Evolutionary conservation across 2,797 vertebrate species (phyloP).

Genomic region (Chrysocyon brachyurus): DNA sequence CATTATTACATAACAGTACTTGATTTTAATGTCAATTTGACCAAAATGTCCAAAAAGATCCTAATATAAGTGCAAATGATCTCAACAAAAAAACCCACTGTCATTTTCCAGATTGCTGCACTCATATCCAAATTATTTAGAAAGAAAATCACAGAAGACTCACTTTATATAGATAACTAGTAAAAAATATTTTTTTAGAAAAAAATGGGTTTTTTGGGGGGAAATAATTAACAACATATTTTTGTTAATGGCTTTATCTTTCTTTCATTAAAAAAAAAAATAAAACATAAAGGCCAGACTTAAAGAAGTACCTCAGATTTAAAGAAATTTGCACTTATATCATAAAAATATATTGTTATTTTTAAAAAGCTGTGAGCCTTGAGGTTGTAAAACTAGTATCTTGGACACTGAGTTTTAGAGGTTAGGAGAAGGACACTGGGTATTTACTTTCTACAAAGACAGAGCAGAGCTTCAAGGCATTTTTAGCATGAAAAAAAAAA

Average conservation of each 20-base stretch:
- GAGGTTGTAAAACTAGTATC: neutral
- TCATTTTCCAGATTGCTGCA: neutral
- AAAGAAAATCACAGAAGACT: neutral
- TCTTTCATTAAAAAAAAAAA: neutral
- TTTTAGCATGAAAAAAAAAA: neutral
- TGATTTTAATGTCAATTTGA: neutral
- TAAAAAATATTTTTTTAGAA: neutral
- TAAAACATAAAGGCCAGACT: neutral
- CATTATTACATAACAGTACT: neutral
- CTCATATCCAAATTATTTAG: slow-evolving; percentile 36
- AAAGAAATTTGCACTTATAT: neutral
- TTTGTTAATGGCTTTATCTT: neutral
- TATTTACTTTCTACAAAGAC: neutral
- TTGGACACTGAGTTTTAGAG: neutral
- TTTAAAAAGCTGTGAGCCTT: neutral
- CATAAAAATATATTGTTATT: neutral
- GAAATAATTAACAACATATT: neutral
- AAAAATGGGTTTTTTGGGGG: neutral
- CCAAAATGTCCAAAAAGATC: neutral
- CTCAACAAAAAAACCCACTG: neutral
- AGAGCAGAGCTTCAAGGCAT: neutral
- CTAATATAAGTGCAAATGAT: neutral
- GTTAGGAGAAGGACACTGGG: neutral
- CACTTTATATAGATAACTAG: slow-evolving; percentile 17
- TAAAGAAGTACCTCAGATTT: neutral